Evolutionary conservation across 2,113 vertebrate species (phyloP).

Genomic region (Catharus minimus): DNA sequence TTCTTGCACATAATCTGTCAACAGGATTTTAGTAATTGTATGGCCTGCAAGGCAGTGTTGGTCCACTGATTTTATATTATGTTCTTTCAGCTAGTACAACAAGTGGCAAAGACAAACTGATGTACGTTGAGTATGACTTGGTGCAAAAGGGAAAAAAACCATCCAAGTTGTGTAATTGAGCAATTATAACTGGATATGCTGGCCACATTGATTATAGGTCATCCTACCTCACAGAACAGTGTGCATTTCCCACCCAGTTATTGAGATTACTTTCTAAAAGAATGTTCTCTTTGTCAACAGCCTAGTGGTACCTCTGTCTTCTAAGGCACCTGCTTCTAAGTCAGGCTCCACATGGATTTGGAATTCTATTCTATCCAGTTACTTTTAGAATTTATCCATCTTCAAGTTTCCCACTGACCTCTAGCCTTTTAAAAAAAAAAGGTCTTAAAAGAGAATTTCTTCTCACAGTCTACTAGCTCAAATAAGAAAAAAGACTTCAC

Average conservation of each 20-base stretch:
- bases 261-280: not conserved
- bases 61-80: not conserved
- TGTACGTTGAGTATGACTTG: not conserved
- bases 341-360: not conserved
- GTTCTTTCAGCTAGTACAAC: not conserved
- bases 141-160: not conserved
- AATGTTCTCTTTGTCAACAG: not conserved
- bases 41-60: not conserved
- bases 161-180: not conserved
- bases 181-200: not conserved
- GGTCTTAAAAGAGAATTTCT: not conserved
- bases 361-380: not conserved
- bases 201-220: accelerated
- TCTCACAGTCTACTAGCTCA: not conserved
- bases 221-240: not conserved
- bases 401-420: not conserved
- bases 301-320: not conserved
- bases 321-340: not conserved
- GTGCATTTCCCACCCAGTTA: not conserved
- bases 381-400: not conserved
- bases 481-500: not conserved
- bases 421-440: not conserved
- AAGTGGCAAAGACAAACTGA: not conserved
- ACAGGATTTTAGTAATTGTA: not conserved
- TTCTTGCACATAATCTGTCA: not conserved